phyloP scores from a whole-genome alignment of 2,797 vertebrate species.

The Microctenopoma steveboyesi region DNA sequence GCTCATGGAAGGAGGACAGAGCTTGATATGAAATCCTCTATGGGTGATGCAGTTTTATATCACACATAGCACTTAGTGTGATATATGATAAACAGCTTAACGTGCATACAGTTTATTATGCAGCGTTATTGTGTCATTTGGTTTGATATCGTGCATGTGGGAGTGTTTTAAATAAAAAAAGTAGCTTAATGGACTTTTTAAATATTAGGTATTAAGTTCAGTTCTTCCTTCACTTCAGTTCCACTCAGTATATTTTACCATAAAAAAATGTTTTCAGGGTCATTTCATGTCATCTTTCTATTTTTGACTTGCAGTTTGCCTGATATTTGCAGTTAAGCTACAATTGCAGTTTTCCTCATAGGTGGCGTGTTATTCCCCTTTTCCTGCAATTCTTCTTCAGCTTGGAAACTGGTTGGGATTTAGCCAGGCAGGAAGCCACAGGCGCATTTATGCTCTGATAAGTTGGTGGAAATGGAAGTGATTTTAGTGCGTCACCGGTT shows the following conservation, averaged over 20 bases:
- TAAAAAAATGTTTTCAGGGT: conserved; percentile 8
- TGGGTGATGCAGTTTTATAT: conserved; percentile 6
- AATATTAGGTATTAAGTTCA: background rate
- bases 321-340: conserved; percentile 53
- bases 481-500: conserved; percentile 80
- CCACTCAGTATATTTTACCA: conserved; percentile 2
- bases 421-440: conserved; percentile 83
- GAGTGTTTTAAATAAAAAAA: background rate
- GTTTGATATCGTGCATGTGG: background rate
- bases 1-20: conserved; percentile 19
- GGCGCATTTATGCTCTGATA: conserved; percentile 82
- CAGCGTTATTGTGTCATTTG: background rate
- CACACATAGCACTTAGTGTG: background rate
- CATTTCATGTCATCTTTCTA: conserved; percentile 18
- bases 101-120: background rate
- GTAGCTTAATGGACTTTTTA: background rate
- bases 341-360: conserved; percentile 58
- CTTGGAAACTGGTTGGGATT: conserved; percentile 72
- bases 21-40: conserved; percentile 24
- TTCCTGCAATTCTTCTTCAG: conserved; percentile 84
- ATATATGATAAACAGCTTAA: background rate
- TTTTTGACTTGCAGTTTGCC: conserved; percentile 46
- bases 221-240: conserved; percentile 1
- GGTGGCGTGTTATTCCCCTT: conserved; percentile 64
- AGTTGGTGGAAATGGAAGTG: conserved; percentile 82